Base-by-base conservation (phyloP, 1,140 invertebrate genomes). In the Ips typographus region DNA sequence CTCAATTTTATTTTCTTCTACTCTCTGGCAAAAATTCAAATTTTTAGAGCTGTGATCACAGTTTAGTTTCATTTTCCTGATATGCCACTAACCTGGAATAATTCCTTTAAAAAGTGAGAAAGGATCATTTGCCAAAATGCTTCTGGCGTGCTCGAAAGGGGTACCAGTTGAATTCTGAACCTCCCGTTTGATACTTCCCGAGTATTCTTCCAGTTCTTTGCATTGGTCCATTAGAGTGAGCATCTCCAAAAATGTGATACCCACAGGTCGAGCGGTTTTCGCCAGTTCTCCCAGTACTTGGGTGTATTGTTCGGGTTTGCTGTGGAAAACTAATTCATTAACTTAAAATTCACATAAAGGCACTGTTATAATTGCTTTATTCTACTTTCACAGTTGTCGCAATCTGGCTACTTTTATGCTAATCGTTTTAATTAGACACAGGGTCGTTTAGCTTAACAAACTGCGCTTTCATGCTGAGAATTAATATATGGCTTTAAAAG, bases 191-290 rank as follows among this genome's bases (percentile, higher is more conserved):
- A 60, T 51, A 3, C 37, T 7, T 5, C 57, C 41, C 5, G 68
- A 69, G 40, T 61, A 57, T 47, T 72, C 68, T 43, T 77, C 77
- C 2, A 92, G 81, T 73, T 85, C 82, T 72, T 91, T 85, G 75
- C 91, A 93, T 73, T 90, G 87, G 4, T 84, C 79, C 89, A 93
- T 92, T n/a, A 91, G 82, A 70, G 85, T 85, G 2, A 88, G 82
- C 88, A 93, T 92, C 74, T 91, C 86, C 1, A 82, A 77, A 73
- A 93, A 90, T 7, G 82, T 84, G 57, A 91, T 88, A 63, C 81
- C 80, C 5, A 88, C 80, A 0, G 89, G 88, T 39, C 83, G 78
- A 60, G 87, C 85, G 55, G 85, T 83, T 37, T 78, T 73, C 38
- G 84, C 81, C 3, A 90, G 78, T 55, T 85, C 83, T n/a, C 82